Evolutionary conservation across 2,888 invertebrate species (phyloP), one percentile per base, ranked within the genome.

Genomic region (Neoitamus cyanurus): DNA sequence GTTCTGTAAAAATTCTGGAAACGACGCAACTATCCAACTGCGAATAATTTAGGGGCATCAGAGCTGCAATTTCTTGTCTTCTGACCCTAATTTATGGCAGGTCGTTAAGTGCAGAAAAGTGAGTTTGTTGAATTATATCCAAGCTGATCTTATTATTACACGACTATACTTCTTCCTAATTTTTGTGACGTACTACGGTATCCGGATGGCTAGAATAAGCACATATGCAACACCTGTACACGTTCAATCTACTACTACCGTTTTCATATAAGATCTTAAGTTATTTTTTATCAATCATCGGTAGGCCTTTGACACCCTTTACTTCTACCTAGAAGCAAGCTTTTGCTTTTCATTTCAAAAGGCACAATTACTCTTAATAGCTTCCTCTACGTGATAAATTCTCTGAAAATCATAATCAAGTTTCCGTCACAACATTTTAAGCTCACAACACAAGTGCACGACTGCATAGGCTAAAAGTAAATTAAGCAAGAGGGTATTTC

Each of bases 1-100:
- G 58, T 58, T 58, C 58, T 58, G 58, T 58, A 58, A 58, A 58
- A 58, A 58, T 70, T 70, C 70, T 31, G 70, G 30, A 70, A 70
- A 70, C 70, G 31, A 70, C 70, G 31, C 31, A 70, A 70, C 70
- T 31, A 70, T 30, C 30, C 70, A 70, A 70, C 31, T 70, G 70
- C 31, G 70, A 70, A 70, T 70, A 70, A 70, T 70, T 58, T 58
- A 58, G 25, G 25, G 20, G 58, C 58, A 58, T 58, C 58, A 58
- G 58, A 20, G 58, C 58, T 58, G 58, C 58, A 58, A 58, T 58
- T 58, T 58, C 58, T 58, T 58, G 58, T 58, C 58, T 58, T 58
- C 20, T 58, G 20, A 58, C 20, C 58, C 25, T 58, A 58, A 58
- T 58, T 58, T 58, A 58, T 58, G 58, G 58, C 2, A 20, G 58